Evolutionary conservation across 2,113 vertebrate species (phyloP).

Genomic region (Polyodon spathula): DNA sequence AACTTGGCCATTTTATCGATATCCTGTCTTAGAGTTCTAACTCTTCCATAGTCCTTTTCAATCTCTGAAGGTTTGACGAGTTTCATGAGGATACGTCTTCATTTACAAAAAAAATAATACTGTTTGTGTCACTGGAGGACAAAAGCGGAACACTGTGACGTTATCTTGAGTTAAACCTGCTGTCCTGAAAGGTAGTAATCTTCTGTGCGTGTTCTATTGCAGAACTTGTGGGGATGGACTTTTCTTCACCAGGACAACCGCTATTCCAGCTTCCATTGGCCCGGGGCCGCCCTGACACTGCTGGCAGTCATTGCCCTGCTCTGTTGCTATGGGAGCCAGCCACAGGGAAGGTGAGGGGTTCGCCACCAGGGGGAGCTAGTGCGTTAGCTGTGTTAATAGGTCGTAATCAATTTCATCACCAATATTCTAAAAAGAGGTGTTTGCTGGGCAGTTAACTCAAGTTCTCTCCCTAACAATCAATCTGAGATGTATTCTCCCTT

Average conservation of each 20-base stretch:
- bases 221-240: constrained; percentile 76
- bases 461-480: too few relatives aligned
- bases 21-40: not conserved
- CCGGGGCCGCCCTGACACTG: constrained; percentile 79
- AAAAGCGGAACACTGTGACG: not conserved
- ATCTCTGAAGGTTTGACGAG: too few relatives aligned
- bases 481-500: too few relatives aligned
- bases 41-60: too few relatives aligned
- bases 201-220: constrained; percentile 19
- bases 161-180: not conserved
- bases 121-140: not conserved
- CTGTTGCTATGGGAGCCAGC: constrained; percentile 82
- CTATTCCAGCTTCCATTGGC: constrained; percentile 93
- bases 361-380: not conserved
- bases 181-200: not conserved
- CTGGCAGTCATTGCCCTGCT: constrained; percentile 76
- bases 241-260: constrained; percentile 89
- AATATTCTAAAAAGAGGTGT: not conserved
- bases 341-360: constrained; percentile 72
- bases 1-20: too few relatives aligned
- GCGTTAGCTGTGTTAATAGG: not conserved
- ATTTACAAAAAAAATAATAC: not conserved
- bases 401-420: not conserved
- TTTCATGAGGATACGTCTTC: not conserved
- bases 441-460: too few relatives aligned